These are phyloP conservation scores for Drosophila engyochracea DNA, from an alignment of 2,888 invertebrate genomes.

Conservation along the genomic window DNA sequence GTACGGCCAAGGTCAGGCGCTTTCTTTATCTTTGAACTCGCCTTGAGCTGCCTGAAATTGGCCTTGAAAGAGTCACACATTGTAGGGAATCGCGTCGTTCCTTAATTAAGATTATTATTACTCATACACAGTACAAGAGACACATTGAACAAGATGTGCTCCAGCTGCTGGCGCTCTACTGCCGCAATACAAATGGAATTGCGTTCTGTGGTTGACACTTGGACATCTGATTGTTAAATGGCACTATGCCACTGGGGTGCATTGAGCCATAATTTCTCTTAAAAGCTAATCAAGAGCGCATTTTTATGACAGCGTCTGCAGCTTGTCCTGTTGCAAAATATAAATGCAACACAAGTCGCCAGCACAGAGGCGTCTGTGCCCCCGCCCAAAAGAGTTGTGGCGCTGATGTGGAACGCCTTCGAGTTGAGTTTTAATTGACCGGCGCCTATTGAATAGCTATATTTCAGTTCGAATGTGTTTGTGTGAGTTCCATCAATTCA, in stretches of 20 bases:
- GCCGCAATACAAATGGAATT: conserved; percentile 17
- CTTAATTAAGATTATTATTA: conserved; percentile 24
- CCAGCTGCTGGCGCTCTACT: conserved; percentile 31
- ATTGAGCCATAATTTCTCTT: conserved; percentile 21
- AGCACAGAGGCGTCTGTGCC: conserved; percentile 7
- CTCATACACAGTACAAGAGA: conserved; percentile 6
- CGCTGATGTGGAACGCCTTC: conserved; percentile 1
- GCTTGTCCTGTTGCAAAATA: conserved; percentile 4
- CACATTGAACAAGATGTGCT: conserved; percentile 25
- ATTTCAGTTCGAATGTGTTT: background rate
- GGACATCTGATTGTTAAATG: conserved; percentile 21
- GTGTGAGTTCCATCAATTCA: conserved; percentile 36
- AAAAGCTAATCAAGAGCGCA: conserved; percentile 28
- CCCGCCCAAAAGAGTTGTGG: background rate
- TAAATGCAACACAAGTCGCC: background rate
- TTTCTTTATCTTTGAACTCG: background rate
- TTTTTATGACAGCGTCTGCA: conserved; percentile 4
- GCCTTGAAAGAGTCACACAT: conserved; percentile 25
- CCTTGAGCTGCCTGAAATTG: conserved; percentile 4
- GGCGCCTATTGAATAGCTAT: conserved; percentile 7
- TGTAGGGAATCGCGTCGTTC: background rate
- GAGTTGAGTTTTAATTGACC: conserved; percentile 39
- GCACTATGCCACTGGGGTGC: conserved; percentile 8
- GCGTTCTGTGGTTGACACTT: conserved; percentile 33
- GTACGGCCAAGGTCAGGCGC: conserved; percentile 15